Evolutionary conservation across 2,888 invertebrate genomes (phyloP).

Genomic region (Mesorhabditis sp.): DNA sequence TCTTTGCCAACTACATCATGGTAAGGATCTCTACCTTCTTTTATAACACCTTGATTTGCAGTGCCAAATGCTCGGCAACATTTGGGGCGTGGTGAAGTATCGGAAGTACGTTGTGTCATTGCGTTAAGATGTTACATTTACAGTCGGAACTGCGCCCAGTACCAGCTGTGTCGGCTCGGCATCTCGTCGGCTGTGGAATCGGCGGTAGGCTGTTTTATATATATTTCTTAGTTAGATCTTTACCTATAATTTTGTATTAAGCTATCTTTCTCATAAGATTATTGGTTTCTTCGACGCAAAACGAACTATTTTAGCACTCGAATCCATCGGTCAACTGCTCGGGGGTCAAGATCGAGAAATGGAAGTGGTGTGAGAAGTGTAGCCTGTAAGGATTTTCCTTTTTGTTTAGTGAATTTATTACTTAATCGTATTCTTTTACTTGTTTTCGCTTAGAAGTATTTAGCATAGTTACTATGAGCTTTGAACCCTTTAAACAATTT

Average conservation of each 20-base stretch:
- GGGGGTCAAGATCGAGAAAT: background rate
- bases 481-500: too few relatives aligned
- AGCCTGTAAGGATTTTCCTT: background rate
- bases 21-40: background rate
- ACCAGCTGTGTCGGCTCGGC: conserved; percentile 5
- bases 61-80: background rate
- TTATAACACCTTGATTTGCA: background rate
- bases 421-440: background rate
- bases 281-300: too few relatives aligned
- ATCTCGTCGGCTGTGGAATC: background rate
- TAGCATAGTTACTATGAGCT: too few relatives aligned
- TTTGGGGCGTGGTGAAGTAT: background rate
- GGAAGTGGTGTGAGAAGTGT: conserved; percentile 4
- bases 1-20: background rate
- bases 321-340: too few relatives aligned
- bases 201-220: background rate
- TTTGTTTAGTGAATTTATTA: background rate
- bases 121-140: background rate
- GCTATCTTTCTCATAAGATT: too few relatives aligned
- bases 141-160: conserved; percentile 1
- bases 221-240: too few relatives aligned
- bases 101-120: background rate
- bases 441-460: background rate
- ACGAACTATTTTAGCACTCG: too few relatives aligned
- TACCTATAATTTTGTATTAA: too few relatives aligned